Evolutionary conservation across 2,797 vertebrate species (phyloP), one percentile per base, ranked within the genome.

Genomic region (Leuciscus waleckii): DNA sequence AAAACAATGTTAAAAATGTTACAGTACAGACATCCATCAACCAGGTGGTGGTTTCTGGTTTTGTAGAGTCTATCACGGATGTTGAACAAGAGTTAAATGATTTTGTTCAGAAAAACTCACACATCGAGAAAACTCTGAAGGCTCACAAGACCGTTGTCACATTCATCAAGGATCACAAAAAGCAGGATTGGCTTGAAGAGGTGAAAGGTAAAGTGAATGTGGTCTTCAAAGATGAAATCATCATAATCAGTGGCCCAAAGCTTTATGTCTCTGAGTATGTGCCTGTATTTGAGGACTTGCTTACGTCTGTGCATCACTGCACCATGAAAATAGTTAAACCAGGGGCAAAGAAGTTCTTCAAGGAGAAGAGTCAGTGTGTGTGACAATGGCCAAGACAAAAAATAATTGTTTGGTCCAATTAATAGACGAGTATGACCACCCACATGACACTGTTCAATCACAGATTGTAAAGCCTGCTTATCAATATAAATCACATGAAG

Each of bases 291-390:
- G 81, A 91, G 76, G 5, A 92, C 67, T 1, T 91, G 16, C 2
- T 93, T 2, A 92, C 89, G 6, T 94, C 92, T 2, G 35, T 97
- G 49, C 63, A 74, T 84, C 86, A 90, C 79, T 91, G 91, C 43
- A 85, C 0, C 0, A 88, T 97, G 5, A 23, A 1, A 43, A 46
- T 97, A 4, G 84, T 84, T 86, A 95, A 91, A 78, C 94, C 97
- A 1, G 97, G 97, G 74, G 91, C 91, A 17, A 96, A 92, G 83
- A 93, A 93, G n/a, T 90, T 93, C 71, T 99, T 97, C 85, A 79
- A 54, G 69, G 92, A 93, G 0, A 95, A 78, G 88, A 92, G 78
- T 1, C 37, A 0, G 70, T 92, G 2, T 95, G 79, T 65, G 21
- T 92, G 83, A 0, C 58, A 8, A 8, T 79, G 89, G 87, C 91